phyloP scores from a whole-genome alignment of 2,888 invertebrate genomes.

The Camptogramma bilineatum region DNA sequence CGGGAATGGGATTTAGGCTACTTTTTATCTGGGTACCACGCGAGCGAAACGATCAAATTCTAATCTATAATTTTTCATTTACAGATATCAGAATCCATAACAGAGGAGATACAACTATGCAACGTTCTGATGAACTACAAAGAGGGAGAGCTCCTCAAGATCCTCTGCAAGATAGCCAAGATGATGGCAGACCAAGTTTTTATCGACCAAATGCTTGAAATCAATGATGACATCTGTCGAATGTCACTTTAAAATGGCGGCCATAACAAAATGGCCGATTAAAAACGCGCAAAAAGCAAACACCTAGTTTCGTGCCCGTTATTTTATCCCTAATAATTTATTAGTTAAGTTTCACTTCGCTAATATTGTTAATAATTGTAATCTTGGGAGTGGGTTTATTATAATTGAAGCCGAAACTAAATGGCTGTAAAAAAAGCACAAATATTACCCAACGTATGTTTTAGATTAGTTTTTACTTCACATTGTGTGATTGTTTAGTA shows the following conservation, averaged over 20 bases:
- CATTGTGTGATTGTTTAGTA: constrained; percentile 32
- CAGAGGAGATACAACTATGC: constrained; percentile 88
- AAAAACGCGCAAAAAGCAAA: background rate
- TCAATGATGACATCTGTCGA: constrained; percentile 92
- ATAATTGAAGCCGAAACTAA: constrained; percentile 2
- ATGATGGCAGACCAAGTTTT: constrained; percentile 90
- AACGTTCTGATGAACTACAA: constrained; percentile 90
- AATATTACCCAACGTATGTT: constrained; percentile 44
- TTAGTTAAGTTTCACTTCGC: background rate
- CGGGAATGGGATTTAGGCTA: no score
- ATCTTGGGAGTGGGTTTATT: constrained; percentile 4
- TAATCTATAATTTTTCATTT: constrained; percentile 21
- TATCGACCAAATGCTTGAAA: constrained; percentile 90
- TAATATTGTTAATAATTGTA: background rate
- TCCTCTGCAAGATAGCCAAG: constrained; percentile 87
- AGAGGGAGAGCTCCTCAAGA: constrained; percentile 86
- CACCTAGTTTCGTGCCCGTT: background rate
- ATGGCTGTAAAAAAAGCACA: constrained; percentile 15
- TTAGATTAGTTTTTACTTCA: constrained; percentile 44
- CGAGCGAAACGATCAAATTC: no score
- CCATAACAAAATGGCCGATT: constrained; percentile 12
- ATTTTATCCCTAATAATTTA: background rate
- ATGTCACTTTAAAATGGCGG: constrained; percentile 85
- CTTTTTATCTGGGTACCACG: no score
- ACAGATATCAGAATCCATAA: constrained; percentile 87